phyloP scores from a whole-genome alignment of 2,797 vertebrate species.

The Meda fulgida region DNA sequence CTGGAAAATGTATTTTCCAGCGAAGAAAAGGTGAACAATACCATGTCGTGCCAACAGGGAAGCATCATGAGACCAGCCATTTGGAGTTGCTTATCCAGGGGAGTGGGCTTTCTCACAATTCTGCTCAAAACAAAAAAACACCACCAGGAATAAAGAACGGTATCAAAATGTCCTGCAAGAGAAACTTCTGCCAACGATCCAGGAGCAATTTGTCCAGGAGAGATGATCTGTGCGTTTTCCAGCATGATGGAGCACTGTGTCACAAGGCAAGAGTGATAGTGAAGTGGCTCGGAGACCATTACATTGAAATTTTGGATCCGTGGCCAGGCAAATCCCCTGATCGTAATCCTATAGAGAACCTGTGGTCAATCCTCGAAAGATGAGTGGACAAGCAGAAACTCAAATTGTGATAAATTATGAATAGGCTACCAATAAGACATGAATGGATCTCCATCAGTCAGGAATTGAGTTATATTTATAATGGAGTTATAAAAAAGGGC shows the following conservation, averaged over 20 bases:
- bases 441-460: neutral
- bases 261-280: neutral
- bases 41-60: neutral
- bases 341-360: neutral
- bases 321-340: neutral
- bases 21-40: neutral
- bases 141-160: neutral
- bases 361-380: neutral
- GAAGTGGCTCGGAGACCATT: neutral
- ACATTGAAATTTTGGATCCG: neutral
- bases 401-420: neutral
- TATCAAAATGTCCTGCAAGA: neutral
- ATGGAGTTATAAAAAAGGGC: neutral
- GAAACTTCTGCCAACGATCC: neutral
- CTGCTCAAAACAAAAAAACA: neutral
- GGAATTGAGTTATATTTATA: neutral
- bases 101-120: neutral
- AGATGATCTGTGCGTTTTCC: too few relatives aligned
- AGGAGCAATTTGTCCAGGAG: neutral
- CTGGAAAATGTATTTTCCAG: neutral
- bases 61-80: neutral
- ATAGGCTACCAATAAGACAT: neutral
- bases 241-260: neutral
- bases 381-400: neutral
- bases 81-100: neutral